Evolutionary conservation across 2,113 vertebrate species (phyloP), one percentile per base, ranked within the genome.

Genomic region (Antennarius striatus): DNA sequence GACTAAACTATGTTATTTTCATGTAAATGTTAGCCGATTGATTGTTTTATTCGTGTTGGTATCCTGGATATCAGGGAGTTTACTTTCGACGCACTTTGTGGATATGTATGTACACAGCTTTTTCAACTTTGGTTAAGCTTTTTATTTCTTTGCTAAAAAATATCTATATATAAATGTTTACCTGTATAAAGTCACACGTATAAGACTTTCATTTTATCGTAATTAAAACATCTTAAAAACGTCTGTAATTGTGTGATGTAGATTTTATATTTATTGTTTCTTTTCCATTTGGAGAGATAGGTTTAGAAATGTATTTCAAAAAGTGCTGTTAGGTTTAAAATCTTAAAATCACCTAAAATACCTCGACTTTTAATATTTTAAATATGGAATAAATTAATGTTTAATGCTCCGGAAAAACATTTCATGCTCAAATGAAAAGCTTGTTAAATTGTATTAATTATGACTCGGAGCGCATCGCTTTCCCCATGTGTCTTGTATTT

Each of bases 391-490:
- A 95, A 93, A 95, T 93, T 89, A 94, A 94, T 93, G 96, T 93
- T 96, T 94, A 97, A 95, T 96, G 94, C 93, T 92, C 94, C 93
- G 94, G 93, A 97, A 95, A 95, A 94, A 96, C 95, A 95, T 97
- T 98, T 96, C 95, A 95, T 96, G 95, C 92, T 94, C 93, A 98
- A 98, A 97, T 98, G 95, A 96, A 97, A 97, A 97, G 95, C 96
- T 95, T 98, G 96, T 98, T 99, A 98, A 98, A 96, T 95, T 94
- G 95, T 96, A 96, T 98, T 98, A 98, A 99, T 99, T 98, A 96
- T 96, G 95, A 98, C 95, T 98, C 94, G 93, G 95, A 96, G 95
- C 96, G 95, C 94, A 95, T 91, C 93, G 91, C 92, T 95, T 36
- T 92, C 95, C 96, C 95, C 96, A 93, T 94, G 96, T 95, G 96